phyloP scores from a whole-genome alignment of 1,140 invertebrate species.

The Trissolcus basalis region DNA sequence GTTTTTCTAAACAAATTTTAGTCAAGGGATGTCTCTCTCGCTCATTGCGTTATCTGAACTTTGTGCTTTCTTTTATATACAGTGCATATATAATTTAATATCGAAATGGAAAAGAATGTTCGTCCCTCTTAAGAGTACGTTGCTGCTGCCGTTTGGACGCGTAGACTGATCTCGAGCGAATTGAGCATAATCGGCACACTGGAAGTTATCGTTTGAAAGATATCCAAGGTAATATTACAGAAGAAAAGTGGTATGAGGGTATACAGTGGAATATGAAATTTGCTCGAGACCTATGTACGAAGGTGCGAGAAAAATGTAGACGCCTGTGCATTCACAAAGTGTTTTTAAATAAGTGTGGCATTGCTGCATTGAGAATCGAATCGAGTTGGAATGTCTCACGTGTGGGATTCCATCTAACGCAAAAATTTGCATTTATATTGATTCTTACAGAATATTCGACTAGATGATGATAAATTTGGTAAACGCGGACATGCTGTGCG shows the following conservation, averaged over 20 bases:
- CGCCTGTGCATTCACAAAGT: constrained; percentile 46
- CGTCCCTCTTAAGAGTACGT: constrained; percentile 30
- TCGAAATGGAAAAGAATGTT: constrained; percentile 34
- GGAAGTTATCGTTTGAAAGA: constrained; percentile 43
- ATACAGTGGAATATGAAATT: constrained; percentile 55
- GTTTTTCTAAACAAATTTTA: no score
- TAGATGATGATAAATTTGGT: constrained; percentile 58
- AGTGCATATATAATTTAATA: no score
- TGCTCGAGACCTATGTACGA: constrained; percentile 19
- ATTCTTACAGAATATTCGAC: constrained; percentile 53
- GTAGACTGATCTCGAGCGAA: constrained; percentile 47
- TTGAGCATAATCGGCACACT: constrained; percentile 47
- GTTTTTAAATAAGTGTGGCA: constrained; percentile 57
- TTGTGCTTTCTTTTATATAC: no score
- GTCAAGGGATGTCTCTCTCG: no score
- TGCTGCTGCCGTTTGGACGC: constrained; percentile 6
- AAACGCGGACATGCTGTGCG: constrained; percentile 20
- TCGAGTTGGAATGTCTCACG: constrained; percentile 51
- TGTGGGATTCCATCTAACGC: constrained; percentile 40
- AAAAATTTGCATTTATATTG: constrained; percentile 61
- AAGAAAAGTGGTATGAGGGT: constrained; percentile 45
- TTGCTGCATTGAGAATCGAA: constrained; percentile 57
- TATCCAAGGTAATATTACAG: constrained; percentile 52
- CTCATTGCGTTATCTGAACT: no score
- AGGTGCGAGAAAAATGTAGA: constrained; percentile 53